Base-by-base conservation (phyloP, 2,888 invertebrate species). In the Pammene aurita region DNA sequence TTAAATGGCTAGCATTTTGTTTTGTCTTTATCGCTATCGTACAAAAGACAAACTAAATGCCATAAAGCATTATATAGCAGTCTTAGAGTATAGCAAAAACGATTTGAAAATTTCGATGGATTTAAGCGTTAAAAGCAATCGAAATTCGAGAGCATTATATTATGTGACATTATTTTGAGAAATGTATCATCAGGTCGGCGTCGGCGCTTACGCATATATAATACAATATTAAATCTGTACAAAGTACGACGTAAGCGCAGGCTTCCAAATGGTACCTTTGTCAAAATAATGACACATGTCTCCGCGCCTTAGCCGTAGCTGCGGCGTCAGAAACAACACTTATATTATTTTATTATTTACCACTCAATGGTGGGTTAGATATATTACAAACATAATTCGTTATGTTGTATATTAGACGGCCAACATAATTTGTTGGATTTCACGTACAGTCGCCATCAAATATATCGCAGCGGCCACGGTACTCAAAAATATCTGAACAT, bases 111-210 rank as follows among this genome's bases (percentile, higher is more conserved):
- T 26, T 50, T 61, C 38, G 38, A 61, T 61, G 13, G 48, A 61
- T 16, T 38, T 5, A 38, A 38, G 14, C 16, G 44, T 44, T 10
- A 50, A 26, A 48, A 42, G 62, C 34, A 50, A 66, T 63, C 48
- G 48, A 63, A 34, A 34, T 57, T 57, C 48, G 41, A 62, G 62
- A 48, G 67, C 42, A 67, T 67, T 57, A 67, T 16, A 55, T 16
- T 42, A 38, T 38, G 38, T 1, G 38, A 2, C 26, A 26, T 26
- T 26, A 26, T 26, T 26, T 26, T 26, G 26, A 4, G 2, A 26
- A 26, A 26, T 1, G 26, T 26, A 26, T 4, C 26, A 26, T 26
- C 4, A 26, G 26, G 26, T 26, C 26, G 26, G 26, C 26, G 26
- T 26, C 26, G 26, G 26, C 26, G 26, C 26, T 26, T 26, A 26